Conservation (phyloP, 2,888 invertebrate genomes). For the Baccha elongata region DNA sequence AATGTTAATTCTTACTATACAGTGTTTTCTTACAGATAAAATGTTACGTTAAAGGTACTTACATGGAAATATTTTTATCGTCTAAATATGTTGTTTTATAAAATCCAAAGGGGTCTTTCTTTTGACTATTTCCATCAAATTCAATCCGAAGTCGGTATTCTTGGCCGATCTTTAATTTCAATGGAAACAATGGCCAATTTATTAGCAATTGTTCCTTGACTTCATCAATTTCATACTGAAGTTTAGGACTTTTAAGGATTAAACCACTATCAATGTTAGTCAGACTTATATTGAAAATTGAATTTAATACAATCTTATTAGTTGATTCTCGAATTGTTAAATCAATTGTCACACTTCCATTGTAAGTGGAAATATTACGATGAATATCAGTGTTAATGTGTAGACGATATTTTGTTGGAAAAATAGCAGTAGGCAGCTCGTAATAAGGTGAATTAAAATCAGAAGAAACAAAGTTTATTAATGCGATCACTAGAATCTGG, state of each 20-base stretch:
- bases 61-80: neutral
- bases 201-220: neutral
- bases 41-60: too few species aligned
- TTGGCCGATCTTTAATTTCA: slow-evolving; percentile 1
- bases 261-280: neutral
- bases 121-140: neutral
- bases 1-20: too few species aligned
- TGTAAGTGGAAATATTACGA: neutral
- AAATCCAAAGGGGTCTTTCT: neutral
- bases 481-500: neutral
- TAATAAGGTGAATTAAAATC: neutral
- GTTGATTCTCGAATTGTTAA: slow-evolving; percentile 6
- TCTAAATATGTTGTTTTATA: neutral
- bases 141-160: neutral
- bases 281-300: neutral
- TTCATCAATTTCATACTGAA: neutral
- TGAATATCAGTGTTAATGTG: neutral
- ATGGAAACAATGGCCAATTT: neutral
- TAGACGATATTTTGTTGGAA: neutral
- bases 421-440: neutral
- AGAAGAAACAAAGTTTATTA: neutral
- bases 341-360: slow-evolving; percentile 20
- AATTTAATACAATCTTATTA: slow-evolving; percentile 5
- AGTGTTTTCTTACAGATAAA: too few species aligned
- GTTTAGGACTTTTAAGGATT: neutral